A percentile compares a stretch with the other conserved stretches of the same genome.
phyloP scores from a whole-genome alignment of 2,888 invertebrate genomes.

The Parnassius mnemosyne region DNA sequence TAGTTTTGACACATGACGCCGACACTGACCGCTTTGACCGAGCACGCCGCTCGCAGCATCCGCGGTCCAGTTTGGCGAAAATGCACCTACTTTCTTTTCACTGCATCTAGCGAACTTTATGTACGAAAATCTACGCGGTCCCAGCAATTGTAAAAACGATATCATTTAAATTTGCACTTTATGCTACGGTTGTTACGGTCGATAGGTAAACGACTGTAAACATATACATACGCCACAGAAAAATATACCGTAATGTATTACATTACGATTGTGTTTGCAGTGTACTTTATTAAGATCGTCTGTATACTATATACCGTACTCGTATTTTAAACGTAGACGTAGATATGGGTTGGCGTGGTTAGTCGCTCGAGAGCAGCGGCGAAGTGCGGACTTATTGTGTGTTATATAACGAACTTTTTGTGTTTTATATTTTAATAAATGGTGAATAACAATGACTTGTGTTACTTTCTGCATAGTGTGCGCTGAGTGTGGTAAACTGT shows the following conservation, averaged over 20 bases:
- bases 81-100: slow-evolving; percentile 76
- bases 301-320: slow-evolving; percentile 1
- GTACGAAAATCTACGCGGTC: slow-evolving; percentile 22
- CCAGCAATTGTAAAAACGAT: not conserved
- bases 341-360: slow-evolving; percentile 6
- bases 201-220: slow-evolving; percentile 4
- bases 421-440: slow-evolving; percentile 53
- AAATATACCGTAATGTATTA: not conserved
- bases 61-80: slow-evolving; percentile 59
- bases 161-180: slow-evolving; percentile 24
- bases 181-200: slow-evolving; percentile 3
- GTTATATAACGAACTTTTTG: slow-evolving; percentile 32
- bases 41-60: slow-evolving; percentile 59
- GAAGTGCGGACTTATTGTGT: slow-evolving; percentile 20
- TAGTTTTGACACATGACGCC: slow-evolving; percentile 29
- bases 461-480: slow-evolving; percentile 55
- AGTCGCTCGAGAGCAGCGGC: slow-evolving; percentile 24
- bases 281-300: not conserved
- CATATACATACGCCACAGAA: not conserved
- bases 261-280: not conserved
- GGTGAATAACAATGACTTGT: slow-evolving; percentile 69
- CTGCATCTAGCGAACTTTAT: slow-evolving; percentile 61
- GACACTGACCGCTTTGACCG: slow-evolving; percentile 65
- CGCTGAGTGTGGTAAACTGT: slow-evolving; percentile 62
- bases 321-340: slow-evolving; percentile 14